These are phyloP conservation scores for Cettia cetti DNA, from an alignment of 2,113 vertebrate species.

Conservation along the genomic window DNA sequence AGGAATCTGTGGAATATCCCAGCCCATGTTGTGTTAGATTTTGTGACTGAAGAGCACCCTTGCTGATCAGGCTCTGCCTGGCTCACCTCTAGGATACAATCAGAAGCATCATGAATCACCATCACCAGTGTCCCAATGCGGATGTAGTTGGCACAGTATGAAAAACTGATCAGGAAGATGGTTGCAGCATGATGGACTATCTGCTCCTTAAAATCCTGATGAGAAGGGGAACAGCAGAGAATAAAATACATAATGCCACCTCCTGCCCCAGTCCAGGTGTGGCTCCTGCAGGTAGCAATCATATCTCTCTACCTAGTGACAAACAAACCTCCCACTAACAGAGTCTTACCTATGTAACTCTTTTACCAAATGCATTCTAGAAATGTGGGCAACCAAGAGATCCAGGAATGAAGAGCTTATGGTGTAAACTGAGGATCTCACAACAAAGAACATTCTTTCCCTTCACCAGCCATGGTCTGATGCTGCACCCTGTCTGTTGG, in stretches of 20 bases:
- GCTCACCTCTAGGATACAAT: constrained; percentile 88
- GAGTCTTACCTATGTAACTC: not conserved
- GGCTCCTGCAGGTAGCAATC: not conserved
- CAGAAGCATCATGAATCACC: constrained; percentile 86
- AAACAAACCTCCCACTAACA: not conserved
- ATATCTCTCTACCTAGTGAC: not conserved
- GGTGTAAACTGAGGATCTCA: not conserved
- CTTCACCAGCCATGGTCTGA: not conserved
- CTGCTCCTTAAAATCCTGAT: constrained; percentile 91
- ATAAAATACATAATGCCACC: not conserved
- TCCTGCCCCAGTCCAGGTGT: not conserved
- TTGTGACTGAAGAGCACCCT: not conserved
- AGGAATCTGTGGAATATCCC: not conserved
- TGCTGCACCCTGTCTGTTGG: not conserved
- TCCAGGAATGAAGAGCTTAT: not conserved
- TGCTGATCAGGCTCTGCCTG: not conserved
- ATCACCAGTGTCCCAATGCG: constrained; percentile 87
- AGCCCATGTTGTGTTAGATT: not conserved
- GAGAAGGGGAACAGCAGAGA: not conserved
- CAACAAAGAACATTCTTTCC: not conserved
- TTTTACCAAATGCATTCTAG: not conserved
- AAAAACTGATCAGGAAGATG: constrained; percentile 86
- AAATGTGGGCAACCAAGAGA: not conserved
- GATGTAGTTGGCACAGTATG: constrained; percentile 88
- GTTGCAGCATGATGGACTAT: constrained; percentile 87